Percentiles rank a stretch among this genome's conserved stretches.
Conservation (phyloP, 2,888 invertebrate species). For the Melinaea menophilus region DNA sequence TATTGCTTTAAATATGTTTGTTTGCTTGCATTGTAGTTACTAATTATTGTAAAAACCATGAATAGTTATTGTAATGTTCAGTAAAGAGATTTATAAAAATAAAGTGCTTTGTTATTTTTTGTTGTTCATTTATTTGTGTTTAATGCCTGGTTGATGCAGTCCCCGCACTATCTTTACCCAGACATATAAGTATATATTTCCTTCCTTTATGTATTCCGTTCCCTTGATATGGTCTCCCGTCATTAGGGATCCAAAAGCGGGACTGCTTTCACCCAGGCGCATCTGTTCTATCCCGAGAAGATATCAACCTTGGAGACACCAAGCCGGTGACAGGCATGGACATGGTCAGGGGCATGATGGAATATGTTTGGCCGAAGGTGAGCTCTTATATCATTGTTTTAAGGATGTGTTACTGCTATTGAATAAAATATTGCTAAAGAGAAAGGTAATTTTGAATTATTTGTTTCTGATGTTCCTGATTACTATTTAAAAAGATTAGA, state of each 20-base stretch:
- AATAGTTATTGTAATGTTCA: too few relatives aligned
- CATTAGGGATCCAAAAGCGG: conserved; percentile 80
- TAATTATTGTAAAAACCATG: too few relatives aligned
- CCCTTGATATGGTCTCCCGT: conserved; percentile 47
- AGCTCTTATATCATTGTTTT: conserved; percentile 27
- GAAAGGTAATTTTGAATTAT: too few relatives aligned
- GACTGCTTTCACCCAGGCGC: conserved; percentile 96
- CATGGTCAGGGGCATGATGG: conserved; percentile 92
- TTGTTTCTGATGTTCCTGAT: too few relatives aligned
- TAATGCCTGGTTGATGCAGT: conserved; percentile 75
- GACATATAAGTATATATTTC: conserved; percentile 3
- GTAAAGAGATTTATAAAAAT: too few relatives aligned
- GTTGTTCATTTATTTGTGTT: conserved; percentile 30
- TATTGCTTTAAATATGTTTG: background rate
- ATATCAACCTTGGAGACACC: conserved; percentile 78
- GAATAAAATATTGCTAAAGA: conserved; percentile 1
- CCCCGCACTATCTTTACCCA: conserved; percentile 41
- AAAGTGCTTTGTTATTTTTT: conserved; percentile 7
- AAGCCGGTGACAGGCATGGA: conserved; percentile 82
- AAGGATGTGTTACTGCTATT: background rate
- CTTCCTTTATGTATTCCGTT: conserved; percentile 42
- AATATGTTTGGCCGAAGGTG: conserved; percentile 97
- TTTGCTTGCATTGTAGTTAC: background rate
- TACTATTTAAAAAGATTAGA: too few relatives aligned
- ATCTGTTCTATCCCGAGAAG: conserved; percentile 81